A percentile compares a stretch with the other conserved stretches of the same genome.
These are phyloP conservation scores for Mionectes macconnelli DNA, from an alignment of 2,113 vertebrate species.

Conservation along the genomic window DNA sequence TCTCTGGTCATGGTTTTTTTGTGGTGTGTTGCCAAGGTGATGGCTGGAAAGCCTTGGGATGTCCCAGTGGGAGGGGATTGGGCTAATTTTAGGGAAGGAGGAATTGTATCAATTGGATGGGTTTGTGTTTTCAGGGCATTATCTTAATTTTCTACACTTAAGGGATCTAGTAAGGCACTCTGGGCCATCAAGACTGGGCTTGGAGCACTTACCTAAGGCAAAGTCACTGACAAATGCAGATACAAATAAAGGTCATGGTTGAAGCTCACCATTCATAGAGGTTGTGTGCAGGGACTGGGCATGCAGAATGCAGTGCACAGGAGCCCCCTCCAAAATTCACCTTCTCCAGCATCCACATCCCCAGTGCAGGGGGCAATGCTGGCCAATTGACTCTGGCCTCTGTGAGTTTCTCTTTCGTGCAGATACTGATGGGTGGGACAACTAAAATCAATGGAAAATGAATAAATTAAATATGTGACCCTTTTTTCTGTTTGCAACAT, in stretches of 20 bases:
- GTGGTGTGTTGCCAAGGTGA: background rate
- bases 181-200: background rate
- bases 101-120: background rate
- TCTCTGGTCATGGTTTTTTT: background rate
- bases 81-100: background rate
- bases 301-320: background rate
- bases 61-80: fast-evolving
- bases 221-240: background rate
- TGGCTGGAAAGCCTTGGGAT: background rate
- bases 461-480: background rate
- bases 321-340: background rate
- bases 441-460: background rate
- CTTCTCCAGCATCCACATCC: background rate
- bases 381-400: background rate
- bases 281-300: too few relatives aligned
- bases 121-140: background rate
- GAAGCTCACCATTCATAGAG: fast-evolving
- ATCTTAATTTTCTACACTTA: background rate
- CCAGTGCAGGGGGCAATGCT: fast-evolving
- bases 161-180: background rate
- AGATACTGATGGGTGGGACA: background rate
- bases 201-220: background rate
- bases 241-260: background rate
- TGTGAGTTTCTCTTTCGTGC: background rate
- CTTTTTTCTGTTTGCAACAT: background rate